These are phyloP conservation scores for Sitobion miscanthi DNA, from an alignment of 1,140 invertebrate species.

Conservation along the genomic window DNA sequence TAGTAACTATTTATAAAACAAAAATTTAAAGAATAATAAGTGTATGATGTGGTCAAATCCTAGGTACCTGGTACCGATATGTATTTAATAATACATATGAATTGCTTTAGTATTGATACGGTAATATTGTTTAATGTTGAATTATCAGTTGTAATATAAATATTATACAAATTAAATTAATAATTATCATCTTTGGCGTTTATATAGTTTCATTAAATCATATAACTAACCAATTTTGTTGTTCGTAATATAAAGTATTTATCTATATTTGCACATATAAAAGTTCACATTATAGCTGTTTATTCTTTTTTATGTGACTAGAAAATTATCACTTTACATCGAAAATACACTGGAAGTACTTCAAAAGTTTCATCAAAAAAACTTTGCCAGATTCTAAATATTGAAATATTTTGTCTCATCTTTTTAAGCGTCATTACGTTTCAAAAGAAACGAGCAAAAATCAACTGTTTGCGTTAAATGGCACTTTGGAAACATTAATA, in stretches of 20 bases:
- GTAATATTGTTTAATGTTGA: not conserved
- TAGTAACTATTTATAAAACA: not conserved
- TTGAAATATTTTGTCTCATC: not conserved
- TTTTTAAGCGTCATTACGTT: not conserved
- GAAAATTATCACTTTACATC: not conserved
- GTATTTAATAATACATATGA: too few relatives aligned
- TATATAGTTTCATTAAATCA: not conserved
- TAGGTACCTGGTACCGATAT: too few relatives aligned
- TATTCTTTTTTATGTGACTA: not conserved
- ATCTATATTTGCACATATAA: not conserved
- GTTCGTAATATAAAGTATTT: not conserved
- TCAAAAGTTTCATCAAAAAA: not conserved
- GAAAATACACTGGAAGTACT: not conserved
- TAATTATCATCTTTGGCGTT: not conserved
- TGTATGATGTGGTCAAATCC: not conserved
- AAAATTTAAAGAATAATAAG: not conserved
- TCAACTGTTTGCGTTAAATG: not conserved
- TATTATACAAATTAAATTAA: not conserved
- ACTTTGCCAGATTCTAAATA: not conserved
- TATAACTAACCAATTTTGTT: not conserved
- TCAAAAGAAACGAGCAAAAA: not conserved
- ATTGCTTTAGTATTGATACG: too few relatives aligned
- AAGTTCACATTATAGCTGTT: not conserved
- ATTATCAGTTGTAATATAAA: not conserved
- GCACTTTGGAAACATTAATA: not conserved